phyloP scores from a whole-genome alignment of 2,888 invertebrate species.

The Chrysolina americana region DNA sequence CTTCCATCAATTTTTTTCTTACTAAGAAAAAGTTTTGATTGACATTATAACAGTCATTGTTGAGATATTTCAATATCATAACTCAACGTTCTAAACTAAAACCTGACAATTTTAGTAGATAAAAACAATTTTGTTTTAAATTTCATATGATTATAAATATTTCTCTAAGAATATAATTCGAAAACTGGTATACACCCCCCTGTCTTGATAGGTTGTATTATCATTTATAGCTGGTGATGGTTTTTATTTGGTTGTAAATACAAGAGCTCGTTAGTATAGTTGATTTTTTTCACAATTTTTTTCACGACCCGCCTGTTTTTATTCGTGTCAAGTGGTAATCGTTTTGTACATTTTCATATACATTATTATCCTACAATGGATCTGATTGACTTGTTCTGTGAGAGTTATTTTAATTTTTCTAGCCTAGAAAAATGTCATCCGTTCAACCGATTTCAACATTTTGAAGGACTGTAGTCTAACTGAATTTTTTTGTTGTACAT shows the following conservation, averaged over 20 bases:
- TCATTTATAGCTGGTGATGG: constrained; percentile 51
- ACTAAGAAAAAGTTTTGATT: too few species aligned
- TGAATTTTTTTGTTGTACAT: neutral
- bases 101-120: too few species aligned
- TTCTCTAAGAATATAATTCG: constrained; percentile 14
- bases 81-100: too few species aligned
- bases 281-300: constrained; percentile 20
- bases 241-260: constrained; percentile 49
- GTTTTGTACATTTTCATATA: constrained; percentile 10
- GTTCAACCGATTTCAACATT: constrained; percentile 21
- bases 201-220: constrained; percentile 26
- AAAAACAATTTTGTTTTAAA: too few species aligned
- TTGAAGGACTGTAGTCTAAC: neutral
- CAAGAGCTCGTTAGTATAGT: constrained; percentile 40
- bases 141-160: neutral
- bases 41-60: too few species aligned
- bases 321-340: constrained; percentile 38
- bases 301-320: constrained; percentile 48
- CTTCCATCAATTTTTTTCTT: too few species aligned
- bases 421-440: constrained; percentile 20
- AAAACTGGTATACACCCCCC: constrained; percentile 20
- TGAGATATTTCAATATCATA: too few species aligned
- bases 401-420: constrained; percentile 7
- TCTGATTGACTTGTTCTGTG: constrained; percentile 15
- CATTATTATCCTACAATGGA: constrained; percentile 2